Evolutionary conservation across 2,797 vertebrate species (phyloP), one percentile per base, ranked within the genome.

Genomic region (Acanthis flammea): DNA sequence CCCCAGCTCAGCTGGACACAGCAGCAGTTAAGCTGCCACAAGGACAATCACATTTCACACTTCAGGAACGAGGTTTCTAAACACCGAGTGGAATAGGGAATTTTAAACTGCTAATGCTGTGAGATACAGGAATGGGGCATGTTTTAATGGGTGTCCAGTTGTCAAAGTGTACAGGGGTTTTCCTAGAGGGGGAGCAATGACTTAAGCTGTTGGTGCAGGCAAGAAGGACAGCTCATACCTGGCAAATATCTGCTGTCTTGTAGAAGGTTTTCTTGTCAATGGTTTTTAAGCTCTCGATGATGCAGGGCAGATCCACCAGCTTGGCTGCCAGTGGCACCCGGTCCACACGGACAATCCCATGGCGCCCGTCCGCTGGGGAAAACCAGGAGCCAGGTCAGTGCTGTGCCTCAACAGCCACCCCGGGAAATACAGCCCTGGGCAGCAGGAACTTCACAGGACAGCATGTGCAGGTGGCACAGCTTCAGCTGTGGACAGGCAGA

Each of bases 231-330:
- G 45, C 22, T 42, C 94, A 25, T 98, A 99, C 99, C 99, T 99
- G 99, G 93, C 98, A 99, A 93, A 99, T 97, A 96, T 99, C 99
- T 4, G 99, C 99, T 17, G 99, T 99, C 96, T 99, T 99, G 94
- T 99, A 99, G 97, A 99, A 99, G 5, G 98, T 99, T 97, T 99
- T 99, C 97, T 99, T 99, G 97, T 99, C 99, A 28, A 99, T 98
- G 3, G 99, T 99, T 98, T 99, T 99, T 61, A 99, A 95, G 79
- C 99, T 99, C 96, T 98, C 99, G 0, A 98, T 97, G 97, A 98
- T 98, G 88, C 99, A 99, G 37, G 99, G 99, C 92, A 99, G 97
- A 94, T 99, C 99, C 88, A 99, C 99, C 94, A 99, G 95, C 96
- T 99, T 99, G 94, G 99, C 99, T 24, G 98, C 98, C 96, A 99